phyloP scores from a whole-genome alignment of 2,113 vertebrate genomes.

The Tyto alba region DNA sequence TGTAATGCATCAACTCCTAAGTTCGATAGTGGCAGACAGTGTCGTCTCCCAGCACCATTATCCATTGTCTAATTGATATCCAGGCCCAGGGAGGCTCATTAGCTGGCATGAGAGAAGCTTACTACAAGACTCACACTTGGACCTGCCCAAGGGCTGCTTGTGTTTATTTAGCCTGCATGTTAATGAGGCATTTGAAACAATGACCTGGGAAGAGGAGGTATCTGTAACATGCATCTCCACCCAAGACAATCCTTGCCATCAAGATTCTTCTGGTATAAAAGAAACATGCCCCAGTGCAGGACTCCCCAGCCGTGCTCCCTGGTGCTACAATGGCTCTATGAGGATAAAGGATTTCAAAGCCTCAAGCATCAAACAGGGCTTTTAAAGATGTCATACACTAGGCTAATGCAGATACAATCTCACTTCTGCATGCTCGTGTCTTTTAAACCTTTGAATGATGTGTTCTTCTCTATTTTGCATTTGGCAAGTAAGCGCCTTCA shows the following conservation, averaged over 20 bases:
- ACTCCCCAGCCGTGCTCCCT: not conserved
- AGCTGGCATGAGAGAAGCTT: not conserved
- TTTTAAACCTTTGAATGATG: not conserved
- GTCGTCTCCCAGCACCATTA: not conserved
- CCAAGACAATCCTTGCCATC: not conserved
- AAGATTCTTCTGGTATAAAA: accelerated
- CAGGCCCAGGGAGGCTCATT: not conserved
- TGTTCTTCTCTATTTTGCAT: not conserved
- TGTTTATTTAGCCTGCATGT: not conserved
- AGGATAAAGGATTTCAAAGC: not conserved
- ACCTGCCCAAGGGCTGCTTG: not conserved
- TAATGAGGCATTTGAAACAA: not conserved
- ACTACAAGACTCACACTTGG: not conserved
- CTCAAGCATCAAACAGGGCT: not conserved
- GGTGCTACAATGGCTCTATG: accelerated
- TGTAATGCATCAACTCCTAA: not conserved
- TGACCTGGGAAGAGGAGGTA: not conserved
- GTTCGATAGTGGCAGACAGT: not conserved
- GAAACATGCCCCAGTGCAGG: not conserved
- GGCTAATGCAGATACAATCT: not conserved
- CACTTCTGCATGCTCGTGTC: accelerated
- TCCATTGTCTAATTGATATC: not conserved
- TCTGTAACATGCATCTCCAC: not conserved
- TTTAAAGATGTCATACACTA: not conserved
- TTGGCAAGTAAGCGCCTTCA: not conserved